Evolutionary conservation across 2,113 vertebrate species (phyloP), one percentile per base, ranked within the genome.

Genomic region (Erythrolamprus reginae): DNA sequence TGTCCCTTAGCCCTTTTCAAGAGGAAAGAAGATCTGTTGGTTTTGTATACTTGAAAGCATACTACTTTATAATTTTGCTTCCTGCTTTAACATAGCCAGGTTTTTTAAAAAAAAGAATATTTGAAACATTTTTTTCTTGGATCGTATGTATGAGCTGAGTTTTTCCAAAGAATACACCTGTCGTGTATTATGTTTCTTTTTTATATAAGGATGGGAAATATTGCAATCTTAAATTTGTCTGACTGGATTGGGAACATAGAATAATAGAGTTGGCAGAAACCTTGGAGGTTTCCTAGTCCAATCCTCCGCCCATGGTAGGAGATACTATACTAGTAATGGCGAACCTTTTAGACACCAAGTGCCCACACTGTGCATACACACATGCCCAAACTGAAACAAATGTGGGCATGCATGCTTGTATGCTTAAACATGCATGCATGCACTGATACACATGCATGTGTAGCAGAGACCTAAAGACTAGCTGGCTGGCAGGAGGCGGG

Each of bases 41-140:
- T 88, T 94, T 96, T 93, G 82, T 38, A 47, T 90, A 87, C 92
- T 95, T 94, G 95, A 94, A 95, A 96, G 95, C 91, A 70, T 83
- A 91, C 87, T 89, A 90, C 55, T 87, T 94, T 92, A 70, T 38
- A 70, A 38, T 70, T 48, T 92, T 95, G 92, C 92, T 85, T 94
- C 90, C 88, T 77, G n/a, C 87, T 91, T 89, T 93, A 28, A 70
- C 90, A 88, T 93, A 94, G 83, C 94, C 92, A 88, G 77, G 33
- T 65, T 61, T 95, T 95, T 95, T 28, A 89, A 70, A 87, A 10
- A 91, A 93, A 87, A 9, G 88, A 93, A 89, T 93, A 93, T 90
- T 94, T 86, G 90, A 95, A 95, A 89, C 93, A 94, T 93, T 94
- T 86, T 86, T 7, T 92, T 95, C 93, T 93, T 93, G 93, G 89